Conservation (phyloP, 2,888 invertebrate species). For the Amphimallon solstitiale region DNA sequence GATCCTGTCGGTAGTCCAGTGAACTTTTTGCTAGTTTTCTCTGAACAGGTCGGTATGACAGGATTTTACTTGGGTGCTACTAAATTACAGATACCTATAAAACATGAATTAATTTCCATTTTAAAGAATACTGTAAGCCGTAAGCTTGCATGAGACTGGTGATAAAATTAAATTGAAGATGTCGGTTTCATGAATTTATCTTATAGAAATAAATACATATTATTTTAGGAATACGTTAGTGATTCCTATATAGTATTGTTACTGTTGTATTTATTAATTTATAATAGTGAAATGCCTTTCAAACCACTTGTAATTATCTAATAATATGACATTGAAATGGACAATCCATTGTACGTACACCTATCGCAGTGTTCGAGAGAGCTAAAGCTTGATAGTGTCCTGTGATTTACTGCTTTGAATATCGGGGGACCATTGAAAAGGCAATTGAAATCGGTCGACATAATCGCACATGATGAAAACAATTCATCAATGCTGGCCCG, state of each 20-base stretch:
- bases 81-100: slow-evolving; percentile 28
- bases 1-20: slow-evolving; percentile 58
- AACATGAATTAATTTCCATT: not conserved
- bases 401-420: slow-evolving; percentile 60
- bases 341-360: slow-evolving; percentile 45
- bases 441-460: slow-evolving; percentile 64
- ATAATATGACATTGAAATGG: slow-evolving; percentile 42
- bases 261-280: not conserved
- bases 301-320: slow-evolving; percentile 19
- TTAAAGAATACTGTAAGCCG: not conserved
- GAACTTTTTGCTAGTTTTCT: slow-evolving; percentile 54
- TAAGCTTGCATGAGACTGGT: not conserved
- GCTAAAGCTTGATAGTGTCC: slow-evolving; percentile 57
- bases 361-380: slow-evolving; percentile 53
- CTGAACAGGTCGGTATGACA: slow-evolving; percentile 57
- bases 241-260: too few relatives aligned
- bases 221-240: too few relatives aligned
- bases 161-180: not conserved
- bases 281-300: not conserved
- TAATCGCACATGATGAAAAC: slow-evolving; percentile 66
- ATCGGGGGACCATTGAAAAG: slow-evolving; percentile 61
- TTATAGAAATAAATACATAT: too few relatives aligned
- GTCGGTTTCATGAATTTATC: not conserved
- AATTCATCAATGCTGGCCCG: slow-evolving; percentile 61
- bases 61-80: slow-evolving; percentile 40